Conservation (phyloP, 2,797 vertebrate genomes). For the Tangara arthus region DNA sequence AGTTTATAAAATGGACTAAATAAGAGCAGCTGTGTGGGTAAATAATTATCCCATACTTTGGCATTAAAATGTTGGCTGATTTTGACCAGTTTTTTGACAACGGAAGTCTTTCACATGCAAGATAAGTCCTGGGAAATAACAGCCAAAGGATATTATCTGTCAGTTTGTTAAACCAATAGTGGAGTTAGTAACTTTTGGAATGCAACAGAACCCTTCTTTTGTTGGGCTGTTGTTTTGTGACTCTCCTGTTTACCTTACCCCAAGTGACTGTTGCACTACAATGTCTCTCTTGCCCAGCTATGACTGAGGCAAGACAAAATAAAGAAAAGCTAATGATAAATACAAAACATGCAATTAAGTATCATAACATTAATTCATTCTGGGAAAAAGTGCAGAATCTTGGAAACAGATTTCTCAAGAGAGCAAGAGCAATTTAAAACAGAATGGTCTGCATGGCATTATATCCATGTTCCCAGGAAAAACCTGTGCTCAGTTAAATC, state of each 20-base stretch:
- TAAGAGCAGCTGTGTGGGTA: neutral
- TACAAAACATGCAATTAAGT: neutral
- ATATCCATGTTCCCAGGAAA: neutral
- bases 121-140: neutral
- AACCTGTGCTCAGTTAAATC: neutral
- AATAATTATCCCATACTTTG: neutral
- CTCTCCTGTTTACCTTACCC: neutral
- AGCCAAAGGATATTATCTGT: neutral
- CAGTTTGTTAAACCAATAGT: neutral
- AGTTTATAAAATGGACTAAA: neutral
- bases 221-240: neutral
- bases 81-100: conserved; percentile 1
- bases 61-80: neutral
- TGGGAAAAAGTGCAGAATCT: neutral
- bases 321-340: neutral
- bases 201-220: neutral
- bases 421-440: neutral
- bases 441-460: accelerated
- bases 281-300: neutral
- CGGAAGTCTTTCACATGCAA: neutral
- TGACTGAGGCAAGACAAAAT: neutral
- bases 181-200: neutral
- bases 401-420: neutral
- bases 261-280: neutral
- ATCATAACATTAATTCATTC: neutral